Conservation (phyloP, 2,113 vertebrate species). For the Columbina picui region DNA sequence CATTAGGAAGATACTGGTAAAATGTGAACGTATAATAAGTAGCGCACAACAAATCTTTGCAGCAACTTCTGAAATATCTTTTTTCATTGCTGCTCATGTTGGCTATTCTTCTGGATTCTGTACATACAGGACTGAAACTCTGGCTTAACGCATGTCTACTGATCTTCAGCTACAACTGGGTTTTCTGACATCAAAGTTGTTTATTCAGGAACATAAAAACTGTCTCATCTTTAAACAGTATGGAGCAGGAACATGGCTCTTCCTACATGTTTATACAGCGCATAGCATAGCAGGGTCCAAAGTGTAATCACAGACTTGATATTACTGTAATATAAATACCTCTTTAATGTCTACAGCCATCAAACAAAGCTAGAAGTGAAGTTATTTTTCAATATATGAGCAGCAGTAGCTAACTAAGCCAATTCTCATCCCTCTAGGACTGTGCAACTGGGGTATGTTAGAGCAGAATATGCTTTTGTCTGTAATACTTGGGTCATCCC, state of each 20-base stretch:
- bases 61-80: neutral
- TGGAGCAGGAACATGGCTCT: neutral
- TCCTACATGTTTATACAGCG: neutral
- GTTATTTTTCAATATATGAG: neutral
- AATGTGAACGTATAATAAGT: neutral
- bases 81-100: neutral
- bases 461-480: neutral
- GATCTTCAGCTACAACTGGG: neutral
- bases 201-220: constrained; percentile 38
- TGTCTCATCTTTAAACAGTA: constrained; percentile 18
- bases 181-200: constrained; percentile 22
- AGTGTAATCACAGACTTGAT: constrained; percentile 1
- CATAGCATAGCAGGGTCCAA: neutral
- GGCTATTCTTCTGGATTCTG: neutral
- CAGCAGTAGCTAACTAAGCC: neutral
- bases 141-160: neutral
- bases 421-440: neutral
- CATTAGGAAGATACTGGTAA: neutral
- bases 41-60: neutral
- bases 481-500: neutral
- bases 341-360: neutral
- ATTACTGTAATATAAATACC: neutral
- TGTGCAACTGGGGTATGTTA: neutral
- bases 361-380: neutral
- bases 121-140: neutral